These are phyloP conservation scores for Hyalella azteca DNA, from an alignment of 2,888 invertebrate genomes.

Conservation along the genomic window DNA sequence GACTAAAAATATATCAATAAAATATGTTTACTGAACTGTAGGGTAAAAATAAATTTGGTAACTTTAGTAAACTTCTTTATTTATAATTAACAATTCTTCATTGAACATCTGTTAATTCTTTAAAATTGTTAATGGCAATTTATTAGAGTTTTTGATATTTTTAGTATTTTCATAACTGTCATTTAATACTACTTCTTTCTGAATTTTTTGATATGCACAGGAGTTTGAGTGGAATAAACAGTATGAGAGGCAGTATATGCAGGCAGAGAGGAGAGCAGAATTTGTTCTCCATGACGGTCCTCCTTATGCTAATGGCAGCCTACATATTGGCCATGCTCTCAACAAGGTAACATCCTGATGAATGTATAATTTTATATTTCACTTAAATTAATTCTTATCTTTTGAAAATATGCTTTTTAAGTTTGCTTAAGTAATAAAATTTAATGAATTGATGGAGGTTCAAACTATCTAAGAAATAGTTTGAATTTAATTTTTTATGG, in stretches of 20 bases:
- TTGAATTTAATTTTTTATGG: background rate
- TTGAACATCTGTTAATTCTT: background rate
- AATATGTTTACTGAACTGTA: slow-evolving; percentile 38
- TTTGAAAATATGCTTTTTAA: background rate
- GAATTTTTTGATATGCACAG: background rate
- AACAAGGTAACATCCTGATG: slow-evolving; percentile 77
- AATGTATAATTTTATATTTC: background rate
- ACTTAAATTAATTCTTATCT: background rate
- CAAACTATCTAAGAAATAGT: background rate
- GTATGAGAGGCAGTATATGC: background rate
- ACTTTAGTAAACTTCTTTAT: background rate
- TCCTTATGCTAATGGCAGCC: slow-evolving; percentile 95
- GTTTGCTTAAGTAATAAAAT: background rate
- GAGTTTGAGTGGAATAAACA: background rate
- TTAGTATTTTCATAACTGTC: background rate
- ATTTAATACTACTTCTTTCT: background rate
- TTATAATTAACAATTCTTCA: background rate
- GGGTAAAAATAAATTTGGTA: background rate
- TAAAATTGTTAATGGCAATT: background rate
- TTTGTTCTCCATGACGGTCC: slow-evolving; percentile 97
- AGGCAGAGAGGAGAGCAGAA: background rate
- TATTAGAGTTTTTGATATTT: background rate
- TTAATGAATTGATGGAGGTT: background rate
- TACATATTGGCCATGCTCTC: slow-evolving; percentile 97
- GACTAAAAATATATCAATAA: too few relatives aligned